Conservation (phyloP, 2,113 vertebrate genomes). For the Rhipidura dahli region DNA sequence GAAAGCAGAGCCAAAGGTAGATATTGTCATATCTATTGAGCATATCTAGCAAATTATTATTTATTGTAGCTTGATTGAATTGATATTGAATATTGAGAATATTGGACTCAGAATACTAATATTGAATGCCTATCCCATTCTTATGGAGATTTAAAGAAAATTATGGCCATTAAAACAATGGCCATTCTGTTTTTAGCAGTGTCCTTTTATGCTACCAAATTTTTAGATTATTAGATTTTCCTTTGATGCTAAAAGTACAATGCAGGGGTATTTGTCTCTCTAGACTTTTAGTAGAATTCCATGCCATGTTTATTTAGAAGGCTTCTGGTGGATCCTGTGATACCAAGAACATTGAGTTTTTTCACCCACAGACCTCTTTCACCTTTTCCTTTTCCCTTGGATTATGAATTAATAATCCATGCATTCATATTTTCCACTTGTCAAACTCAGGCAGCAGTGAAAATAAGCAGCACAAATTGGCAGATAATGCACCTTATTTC, state of each 20-base stretch:
- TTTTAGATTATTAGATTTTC: not conserved
- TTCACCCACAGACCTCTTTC: not conserved
- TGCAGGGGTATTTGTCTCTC: not conserved
- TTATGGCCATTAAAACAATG: not conserved
- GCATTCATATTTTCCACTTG: slow-evolving; percentile 40
- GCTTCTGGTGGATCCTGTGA: not conserved
- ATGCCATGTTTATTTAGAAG: not conserved
- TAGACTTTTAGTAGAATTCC: not conserved
- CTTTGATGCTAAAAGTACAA: not conserved
- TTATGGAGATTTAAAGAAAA: not conserved
- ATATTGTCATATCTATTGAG: not conserved
- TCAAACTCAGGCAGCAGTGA: slow-evolving; percentile 58
- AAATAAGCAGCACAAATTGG: slow-evolving; percentile 78
- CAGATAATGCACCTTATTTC: slow-evolving; percentile 79
- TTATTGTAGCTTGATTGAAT: not conserved
- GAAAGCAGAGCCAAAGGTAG: not conserved
- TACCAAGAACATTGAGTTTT: not conserved
- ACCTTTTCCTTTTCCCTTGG: not conserved
- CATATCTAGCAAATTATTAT: not conserved
- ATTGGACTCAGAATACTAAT: not conserved
- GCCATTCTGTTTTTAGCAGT: not conserved
- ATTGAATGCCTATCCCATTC: not conserved
- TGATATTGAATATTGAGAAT: not conserved
- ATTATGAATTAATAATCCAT: slow-evolving; percentile 62
- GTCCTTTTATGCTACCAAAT: not conserved